Base-by-base conservation (phyloP, 1,140 invertebrate genomes). In the Anastrepha ludens region DNA sequence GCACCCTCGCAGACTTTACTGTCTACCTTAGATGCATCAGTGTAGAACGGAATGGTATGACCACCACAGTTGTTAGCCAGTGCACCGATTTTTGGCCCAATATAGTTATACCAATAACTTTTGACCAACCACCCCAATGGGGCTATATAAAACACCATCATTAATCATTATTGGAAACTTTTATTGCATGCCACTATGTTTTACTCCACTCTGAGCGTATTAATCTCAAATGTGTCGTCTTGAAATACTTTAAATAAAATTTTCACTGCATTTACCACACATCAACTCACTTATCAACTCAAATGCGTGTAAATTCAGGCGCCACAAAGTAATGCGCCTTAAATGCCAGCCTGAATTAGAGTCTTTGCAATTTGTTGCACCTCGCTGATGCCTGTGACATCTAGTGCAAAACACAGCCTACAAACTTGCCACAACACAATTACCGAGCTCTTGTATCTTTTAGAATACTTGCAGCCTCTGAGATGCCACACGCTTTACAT, bases 271-370 rank as follows among this genome's bases (percentile, higher is more conserved):
- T 8, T 41, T 15, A 81, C 50, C 50, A 17, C 15, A 55, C 15
- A 0, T 29, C 29, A 29, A 81, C 17, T 55, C 74, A 15, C 50
- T 81, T 81, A 81, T 81, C 74, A 81, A 55, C 47, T 81, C 47
- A n/a, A 81, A 78, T 8, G 47, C 74, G 47, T 20, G 50, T 58
- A 81, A 81, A 81, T 81, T 81, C 74, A 81, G 74, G 74, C 74
- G 74, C 74, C 74, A 81, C 47, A 50, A 17, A 13, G 2, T 74
- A 81, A 81, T n/a, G 41, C n/a, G 74, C 50, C 74, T 81, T 3
- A 20, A 55, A 29, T 81, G 67, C 41, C 67, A 44, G 39, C 41
- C 17, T 39, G 39, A 74, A 74, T 74, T 74, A 74, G 67, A 47
- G 13, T 15, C 41, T 74, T 44, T 41, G 44, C 17, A 81, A 55